Percentiles rank a stretch among this genome's conserved stretches.
phyloP scores from a whole-genome alignment of 2,797 vertebrate species.

The Streptopelia turtur region DNA sequence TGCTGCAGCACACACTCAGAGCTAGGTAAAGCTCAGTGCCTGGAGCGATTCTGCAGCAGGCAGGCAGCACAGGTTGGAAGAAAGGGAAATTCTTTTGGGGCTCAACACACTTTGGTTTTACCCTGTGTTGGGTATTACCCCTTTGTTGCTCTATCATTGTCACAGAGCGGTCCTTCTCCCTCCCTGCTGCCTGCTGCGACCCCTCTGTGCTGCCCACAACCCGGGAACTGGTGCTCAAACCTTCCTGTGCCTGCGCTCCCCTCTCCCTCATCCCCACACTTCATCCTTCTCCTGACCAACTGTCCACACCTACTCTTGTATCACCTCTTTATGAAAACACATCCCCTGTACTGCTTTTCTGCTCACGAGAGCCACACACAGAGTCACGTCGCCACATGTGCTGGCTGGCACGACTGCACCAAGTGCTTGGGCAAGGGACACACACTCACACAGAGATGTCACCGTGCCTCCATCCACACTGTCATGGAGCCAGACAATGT shows the following conservation, averaged over 20 bases:
- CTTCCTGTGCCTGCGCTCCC: background rate
- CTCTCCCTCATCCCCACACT: background rate
- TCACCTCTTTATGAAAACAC: slow-evolving; percentile 38
- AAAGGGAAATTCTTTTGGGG: background rate
- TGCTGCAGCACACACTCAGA: fast-evolving
- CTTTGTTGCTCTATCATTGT: background rate
- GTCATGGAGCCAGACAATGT: background rate
- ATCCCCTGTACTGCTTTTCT: background rate
- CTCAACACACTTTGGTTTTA: background rate
- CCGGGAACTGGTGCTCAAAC: background rate
- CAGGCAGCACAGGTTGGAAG: background rate
- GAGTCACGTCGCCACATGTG: fast-evolving
- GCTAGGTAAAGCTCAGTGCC: background rate
- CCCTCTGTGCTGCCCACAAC: background rate
- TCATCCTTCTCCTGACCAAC: background rate
- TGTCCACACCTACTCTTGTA: slow-evolving; percentile 15
- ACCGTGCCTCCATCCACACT: background rate
- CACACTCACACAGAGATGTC: fast-evolving
- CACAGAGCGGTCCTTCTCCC: background rate
- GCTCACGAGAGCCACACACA: background rate
- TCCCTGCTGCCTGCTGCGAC: background rate
- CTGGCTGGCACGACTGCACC: fast-evolving
- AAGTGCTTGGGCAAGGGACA: background rate
- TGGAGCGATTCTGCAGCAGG: background rate
- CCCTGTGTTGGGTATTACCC: background rate